Evolutionary conservation across 2,888 invertebrate species (phyloP).

Genomic region (Harpalus rubripes): DNA sequence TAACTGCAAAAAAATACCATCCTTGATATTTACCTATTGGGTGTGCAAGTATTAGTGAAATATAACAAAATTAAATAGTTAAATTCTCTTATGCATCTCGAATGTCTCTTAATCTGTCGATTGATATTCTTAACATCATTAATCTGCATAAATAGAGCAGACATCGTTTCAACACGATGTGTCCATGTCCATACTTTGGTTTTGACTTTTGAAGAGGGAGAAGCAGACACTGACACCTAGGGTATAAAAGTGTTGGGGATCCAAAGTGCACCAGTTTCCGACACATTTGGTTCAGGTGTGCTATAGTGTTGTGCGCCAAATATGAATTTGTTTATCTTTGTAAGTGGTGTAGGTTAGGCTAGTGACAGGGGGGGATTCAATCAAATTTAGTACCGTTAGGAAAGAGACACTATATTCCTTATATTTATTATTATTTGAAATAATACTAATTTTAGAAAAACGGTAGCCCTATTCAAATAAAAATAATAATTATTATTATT

Average conservation of each 20-base stretch:
- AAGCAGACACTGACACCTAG: slow-evolving; percentile 15
- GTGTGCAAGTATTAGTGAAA: no score
- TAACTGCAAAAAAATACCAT: no score
- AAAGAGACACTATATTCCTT: no score
- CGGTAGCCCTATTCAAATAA: no score
- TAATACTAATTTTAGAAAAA: neutral
- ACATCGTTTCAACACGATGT: slow-evolving; percentile 5
- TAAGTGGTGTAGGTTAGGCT: slow-evolving; percentile 30
- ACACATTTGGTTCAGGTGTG: slow-evolving; percentile 44
- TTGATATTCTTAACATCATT: neutral
- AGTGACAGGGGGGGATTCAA: neutral
- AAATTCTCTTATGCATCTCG: neutral
- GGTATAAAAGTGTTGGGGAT: slow-evolving; percentile 60
- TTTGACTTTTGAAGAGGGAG: slow-evolving; percentile 54
- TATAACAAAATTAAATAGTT: no score
- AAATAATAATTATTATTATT: no score
- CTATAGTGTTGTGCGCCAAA: slow-evolving; percentile 26
- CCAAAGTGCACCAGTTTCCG: slow-evolving; percentile 56
- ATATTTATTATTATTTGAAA: no score
- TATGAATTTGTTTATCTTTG: slow-evolving; percentile 61
- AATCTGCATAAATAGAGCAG: neutral
- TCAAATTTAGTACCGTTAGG: neutral
- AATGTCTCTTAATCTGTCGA: neutral
- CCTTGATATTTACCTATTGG: no score
- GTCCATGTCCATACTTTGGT: neutral